A percentile compares a stretch with the other conserved stretches of the same genome.
Conservation (phyloP, 2,113 vertebrate genomes). For the Xenotilapia leptura region DNA sequence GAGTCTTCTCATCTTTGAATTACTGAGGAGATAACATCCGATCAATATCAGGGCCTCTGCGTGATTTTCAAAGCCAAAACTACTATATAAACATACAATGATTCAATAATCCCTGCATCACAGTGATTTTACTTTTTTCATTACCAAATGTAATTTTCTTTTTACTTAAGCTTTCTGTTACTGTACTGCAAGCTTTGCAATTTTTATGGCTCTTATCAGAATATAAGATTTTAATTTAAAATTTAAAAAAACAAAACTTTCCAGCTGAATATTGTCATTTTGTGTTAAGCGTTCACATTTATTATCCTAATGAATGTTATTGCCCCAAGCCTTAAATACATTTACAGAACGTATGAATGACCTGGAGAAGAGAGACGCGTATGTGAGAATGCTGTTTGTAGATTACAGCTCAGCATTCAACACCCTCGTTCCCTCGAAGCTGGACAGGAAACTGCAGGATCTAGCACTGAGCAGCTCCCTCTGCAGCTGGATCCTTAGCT, state of each 20-base stretch:
- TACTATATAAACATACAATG: neutral
- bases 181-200: neutral
- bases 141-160: neutral
- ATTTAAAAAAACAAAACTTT: rapidly evolving
- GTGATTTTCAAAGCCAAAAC: neutral
- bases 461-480: no score
- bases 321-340: neutral
- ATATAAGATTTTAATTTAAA: neutral
- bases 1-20: neutral
- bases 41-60: neutral
- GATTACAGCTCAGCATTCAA: no score
- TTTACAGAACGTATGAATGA: neutral
- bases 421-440: no score
- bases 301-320: neutral
- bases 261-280: neutral
- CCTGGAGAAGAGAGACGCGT: no score
- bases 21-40: neutral
- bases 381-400: no score
- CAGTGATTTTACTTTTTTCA: neutral
- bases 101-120: neutral
- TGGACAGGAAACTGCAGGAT: no score
- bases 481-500: no score
- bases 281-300: neutral
- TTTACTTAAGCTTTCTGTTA: neutral
- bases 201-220: neutral